A percentile compares a stretch with the other conserved stretches of the same genome.
Evolutionary conservation across 2,113 vertebrate genomes (phyloP).

Genomic region (Patagioenas fasciata): DNA sequence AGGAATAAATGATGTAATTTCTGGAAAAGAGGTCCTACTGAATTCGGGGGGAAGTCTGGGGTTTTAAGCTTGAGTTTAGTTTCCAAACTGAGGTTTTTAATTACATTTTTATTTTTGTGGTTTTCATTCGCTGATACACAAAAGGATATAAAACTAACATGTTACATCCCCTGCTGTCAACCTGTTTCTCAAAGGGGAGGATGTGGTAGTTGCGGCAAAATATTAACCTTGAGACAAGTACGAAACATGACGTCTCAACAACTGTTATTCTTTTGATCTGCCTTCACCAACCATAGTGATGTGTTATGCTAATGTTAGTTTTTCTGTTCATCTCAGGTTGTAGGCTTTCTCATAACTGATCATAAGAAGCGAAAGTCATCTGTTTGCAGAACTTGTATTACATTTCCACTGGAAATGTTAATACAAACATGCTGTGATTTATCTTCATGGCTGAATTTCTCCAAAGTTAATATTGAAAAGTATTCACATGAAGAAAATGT

Average conservation of each 20-base stretch:
- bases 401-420: not conserved
- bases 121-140: not conserved
- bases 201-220: not conserved
- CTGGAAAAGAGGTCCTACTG: not conserved
- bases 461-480: not conserved
- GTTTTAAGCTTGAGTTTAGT: not conserved
- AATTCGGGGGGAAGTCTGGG: not conserved
- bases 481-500: accelerated
- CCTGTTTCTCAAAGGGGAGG: not conserved
- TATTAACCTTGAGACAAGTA: accelerated
- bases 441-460: not conserved
- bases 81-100: not conserved
- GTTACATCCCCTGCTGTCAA: not conserved
- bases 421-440: not conserved
- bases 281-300: not conserved
- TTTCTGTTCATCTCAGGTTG: not conserved
- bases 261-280: not conserved
- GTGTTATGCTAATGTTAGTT: not conserved
- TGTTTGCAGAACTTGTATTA: not conserved
- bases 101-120: not conserved
- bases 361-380: not conserved
- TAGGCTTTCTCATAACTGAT: not conserved
- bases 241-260: not conserved
- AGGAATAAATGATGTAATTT: not conserved
- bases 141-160: not conserved